Evolutionary conservation across 2,888 invertebrate genomes (phyloP), one percentile per base, ranked within the genome.

Genomic region (Trichogramma dendrolimi): DNA sequence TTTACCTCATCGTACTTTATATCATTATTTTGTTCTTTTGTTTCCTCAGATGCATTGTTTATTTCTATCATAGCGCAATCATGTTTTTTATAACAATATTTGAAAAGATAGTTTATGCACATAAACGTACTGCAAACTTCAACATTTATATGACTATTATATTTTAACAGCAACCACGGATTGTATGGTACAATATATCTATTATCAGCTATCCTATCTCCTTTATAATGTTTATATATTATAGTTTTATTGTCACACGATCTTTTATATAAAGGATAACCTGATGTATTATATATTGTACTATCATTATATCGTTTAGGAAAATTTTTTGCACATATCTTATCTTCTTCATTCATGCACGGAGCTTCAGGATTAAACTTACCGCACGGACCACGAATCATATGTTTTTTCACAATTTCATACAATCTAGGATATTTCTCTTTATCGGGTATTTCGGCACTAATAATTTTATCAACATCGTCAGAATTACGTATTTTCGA

Each of bases 331-430:
- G 54, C 39, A 42, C 59, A 59, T 53, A 47, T 54, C 7, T 52
- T 11, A 42, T 42, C 52, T 5, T 42, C 52, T 52, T 42, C 8
- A 53, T 59, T 42, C 59, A 59, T 59, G 40, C 53, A 59, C 14
- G 59, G 48, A 11, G 47, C 39, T 10, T 59, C 48, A 10, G 41
- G 46, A 41, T 59, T 59, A 6, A 8, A 8, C 38, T 40, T 42
- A 6, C 59, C 59, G 40, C 59, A 53, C 4, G 53, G 59, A 39
- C 53, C 58, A 47, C 52, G 58, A 10, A 54, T 47, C 54, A 59
- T 54, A 41, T 39, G 54, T 48, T 54, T 40, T 59, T 59, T 51
- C 14, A 58, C 52, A 52, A 52, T 52, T 38, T 43, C 46, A 42
- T 14, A 58, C n/a, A 58, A 42, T 4, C 27, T 8, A 27, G 52